Percentiles rank a stretch among this genome's conserved stretches.
These are phyloP conservation scores for Mastomys natalensis DNA, from an alignment of 2,113 vertebrate species.

Conservation along the genomic window DNA sequence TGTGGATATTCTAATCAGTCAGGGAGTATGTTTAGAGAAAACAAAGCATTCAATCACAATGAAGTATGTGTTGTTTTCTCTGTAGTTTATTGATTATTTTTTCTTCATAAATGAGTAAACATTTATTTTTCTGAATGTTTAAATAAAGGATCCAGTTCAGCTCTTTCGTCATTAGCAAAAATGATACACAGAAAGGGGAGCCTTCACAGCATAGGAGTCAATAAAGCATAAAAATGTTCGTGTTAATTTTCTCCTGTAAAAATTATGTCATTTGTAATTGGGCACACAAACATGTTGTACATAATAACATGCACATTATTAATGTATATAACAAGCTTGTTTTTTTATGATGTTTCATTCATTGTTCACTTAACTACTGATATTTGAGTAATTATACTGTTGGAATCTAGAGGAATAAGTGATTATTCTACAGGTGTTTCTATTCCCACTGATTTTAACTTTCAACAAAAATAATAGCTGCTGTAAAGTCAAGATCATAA, in stretches of 20 bases:
- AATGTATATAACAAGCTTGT: not conserved
- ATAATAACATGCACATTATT: not conserved
- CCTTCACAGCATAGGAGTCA: not conserved
- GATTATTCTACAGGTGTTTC: not conserved
- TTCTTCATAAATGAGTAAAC: not conserved
- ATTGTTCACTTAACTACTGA: not conserved
- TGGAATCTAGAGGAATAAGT: not conserved
- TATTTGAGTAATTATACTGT: not conserved
- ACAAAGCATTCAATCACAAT: not conserved
- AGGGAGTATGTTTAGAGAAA: not conserved
- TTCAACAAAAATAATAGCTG: not conserved
- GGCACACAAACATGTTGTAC: not conserved
- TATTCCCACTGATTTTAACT: not conserved
- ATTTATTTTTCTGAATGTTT: conserved; percentile 4
- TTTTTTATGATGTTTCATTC: not conserved
- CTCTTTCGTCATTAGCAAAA: not conserved
- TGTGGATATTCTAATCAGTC: not conserved
- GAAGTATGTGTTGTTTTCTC: not conserved
- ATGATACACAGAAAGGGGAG: not conserved
- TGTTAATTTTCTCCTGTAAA: not conserved
- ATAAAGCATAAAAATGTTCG: not conserved
- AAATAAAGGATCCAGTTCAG: not conserved
- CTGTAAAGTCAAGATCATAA: not conserved
- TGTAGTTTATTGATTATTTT: not conserved
- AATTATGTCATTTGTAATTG: not conserved